phyloP scores from a whole-genome alignment of 2,888 invertebrate species.

The Chymomyza fuscimana region DNA sequence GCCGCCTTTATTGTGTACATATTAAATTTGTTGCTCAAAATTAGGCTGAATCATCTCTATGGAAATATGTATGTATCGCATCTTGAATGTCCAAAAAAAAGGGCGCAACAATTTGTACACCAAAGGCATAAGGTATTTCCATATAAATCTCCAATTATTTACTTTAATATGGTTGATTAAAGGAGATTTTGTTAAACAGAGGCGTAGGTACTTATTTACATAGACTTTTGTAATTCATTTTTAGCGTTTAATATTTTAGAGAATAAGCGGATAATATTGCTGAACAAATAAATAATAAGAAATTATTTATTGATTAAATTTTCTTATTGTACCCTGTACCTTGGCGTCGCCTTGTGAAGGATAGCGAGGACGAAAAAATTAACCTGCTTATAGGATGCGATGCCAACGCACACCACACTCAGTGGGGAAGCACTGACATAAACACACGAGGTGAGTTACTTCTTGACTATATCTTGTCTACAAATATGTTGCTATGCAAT shows the following conservation, averaged over 20 bases:
- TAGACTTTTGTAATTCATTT: constrained; percentile 4
- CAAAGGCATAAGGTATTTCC: constrained; percentile 34
- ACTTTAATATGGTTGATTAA: constrained; percentile 43
- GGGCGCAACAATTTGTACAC: constrained; percentile 46
- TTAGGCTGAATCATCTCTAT: constrained; percentile 49
- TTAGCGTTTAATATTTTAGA: background rate
- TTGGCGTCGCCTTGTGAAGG: too few relatives aligned
- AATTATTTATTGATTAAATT: too few relatives aligned
- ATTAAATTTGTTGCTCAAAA: constrained; percentile 20
- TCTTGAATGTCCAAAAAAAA: background rate
- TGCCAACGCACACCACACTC: too few relatives aligned
- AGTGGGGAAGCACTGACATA: too few relatives aligned
- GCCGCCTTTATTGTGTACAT: background rate
- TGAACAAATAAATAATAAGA: background rate
- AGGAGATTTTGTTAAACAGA: constrained; percentile 37
- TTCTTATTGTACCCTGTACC: too few relatives aligned
- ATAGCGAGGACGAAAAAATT: too few relatives aligned
- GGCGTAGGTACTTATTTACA: background rate
- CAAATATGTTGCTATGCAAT: too few relatives aligned
- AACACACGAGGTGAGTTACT: too few relatives aligned
- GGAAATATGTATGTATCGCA: constrained; percentile 32
- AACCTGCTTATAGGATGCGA: too few relatives aligned
- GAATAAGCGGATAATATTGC: background rate
- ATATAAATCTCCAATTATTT: constrained; percentile 43
- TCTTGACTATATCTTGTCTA: too few relatives aligned